Conservation (phyloP, 1,140 invertebrate genomes). For the Teleogryllus occipitalis region DNA sequence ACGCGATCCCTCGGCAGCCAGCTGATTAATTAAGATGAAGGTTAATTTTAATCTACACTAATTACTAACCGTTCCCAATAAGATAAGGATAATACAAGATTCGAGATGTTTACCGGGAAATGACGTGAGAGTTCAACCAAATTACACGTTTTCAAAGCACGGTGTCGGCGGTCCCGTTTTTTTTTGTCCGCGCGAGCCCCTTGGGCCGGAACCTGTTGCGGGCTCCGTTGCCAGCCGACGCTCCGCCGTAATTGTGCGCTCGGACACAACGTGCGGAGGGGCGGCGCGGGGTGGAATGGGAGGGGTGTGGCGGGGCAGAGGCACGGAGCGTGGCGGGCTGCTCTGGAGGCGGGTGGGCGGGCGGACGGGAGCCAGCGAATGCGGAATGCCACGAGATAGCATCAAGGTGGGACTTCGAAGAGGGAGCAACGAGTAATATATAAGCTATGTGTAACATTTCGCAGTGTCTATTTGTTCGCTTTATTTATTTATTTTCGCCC, state of each 20-base stretch:
- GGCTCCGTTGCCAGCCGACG: neutral
- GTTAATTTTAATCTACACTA: neutral
- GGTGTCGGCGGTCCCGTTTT: neutral
- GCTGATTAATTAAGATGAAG: constrained; percentile 5
- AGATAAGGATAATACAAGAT: constrained; percentile 1
- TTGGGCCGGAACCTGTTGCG: neutral
- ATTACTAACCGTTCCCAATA: neutral
- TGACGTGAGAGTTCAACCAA: neutral
- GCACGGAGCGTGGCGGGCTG: neutral
- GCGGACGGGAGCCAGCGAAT: no score
- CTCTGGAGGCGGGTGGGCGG: no score
- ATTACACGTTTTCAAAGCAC: neutral
- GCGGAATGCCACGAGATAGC: neutral
- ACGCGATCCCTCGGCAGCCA: neutral
- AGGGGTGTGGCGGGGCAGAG: neutral
- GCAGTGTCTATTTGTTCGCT: neutral
- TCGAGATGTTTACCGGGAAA: neutral
- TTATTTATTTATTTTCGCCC: constrained; percentile 3
- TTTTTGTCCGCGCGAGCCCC: neutral
- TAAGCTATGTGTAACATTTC: constrained; percentile 2
- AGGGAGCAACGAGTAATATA: neutral
- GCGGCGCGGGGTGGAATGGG: no score
- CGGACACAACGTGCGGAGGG: neutral
- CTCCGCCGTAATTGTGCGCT: neutral
- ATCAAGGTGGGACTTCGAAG: neutral